Evolutionary conservation across 2,888 invertebrate genomes (phyloP).

Genomic region (Carabus problematicus): DNA sequence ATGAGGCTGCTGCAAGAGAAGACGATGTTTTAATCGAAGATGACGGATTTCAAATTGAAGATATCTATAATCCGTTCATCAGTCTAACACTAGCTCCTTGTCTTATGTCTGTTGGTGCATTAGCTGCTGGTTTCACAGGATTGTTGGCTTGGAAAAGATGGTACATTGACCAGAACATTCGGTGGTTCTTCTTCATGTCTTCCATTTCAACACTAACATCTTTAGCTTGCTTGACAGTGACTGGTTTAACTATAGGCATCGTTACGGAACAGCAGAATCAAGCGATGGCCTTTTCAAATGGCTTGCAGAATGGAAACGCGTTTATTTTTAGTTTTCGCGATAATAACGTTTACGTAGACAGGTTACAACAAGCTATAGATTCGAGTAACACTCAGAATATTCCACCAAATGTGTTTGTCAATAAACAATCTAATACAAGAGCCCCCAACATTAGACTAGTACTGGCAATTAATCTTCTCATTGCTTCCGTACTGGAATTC

Average conservation of each 20-base stretch:
- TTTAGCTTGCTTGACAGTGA: slow-evolving; percentile 52
- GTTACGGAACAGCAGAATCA: slow-evolving; percentile 42
- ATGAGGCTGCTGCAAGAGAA: slow-evolving; percentile 4
- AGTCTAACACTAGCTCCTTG: slow-evolving; percentile 61
- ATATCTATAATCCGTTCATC: slow-evolving; percentile 31
- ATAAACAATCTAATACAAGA: slow-evolving; percentile 33
- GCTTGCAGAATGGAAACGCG: slow-evolving; percentile 32
- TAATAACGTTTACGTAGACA: slow-evolving; percentile 36
- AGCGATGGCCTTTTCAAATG: slow-evolving; percentile 18
- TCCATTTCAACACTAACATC: slow-evolving; percentile 64
- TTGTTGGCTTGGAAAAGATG: slow-evolving; percentile 69
- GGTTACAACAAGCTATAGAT: slow-evolving; percentile 17
- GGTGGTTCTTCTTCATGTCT: slow-evolving; percentile 67
- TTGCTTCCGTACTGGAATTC: slow-evolving; percentile 65
- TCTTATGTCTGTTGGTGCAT: slow-evolving; percentile 62
- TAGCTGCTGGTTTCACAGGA: slow-evolving; percentile 64
- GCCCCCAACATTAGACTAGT: slow-evolving; percentile 54
- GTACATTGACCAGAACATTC: slow-evolving; percentile 73
- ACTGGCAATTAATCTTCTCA: slow-evolving; percentile 66
- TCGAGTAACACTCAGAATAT: slow-evolving; percentile 5
- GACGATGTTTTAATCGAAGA: slow-evolving; percentile 21
- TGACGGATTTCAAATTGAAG: slow-evolving; percentile 22
- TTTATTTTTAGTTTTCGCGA: slow-evolving; percentile 39
- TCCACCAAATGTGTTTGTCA: slow-evolving; percentile 10
- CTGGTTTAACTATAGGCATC: slow-evolving; percentile 44